Base-by-base conservation (phyloP, 2,113 vertebrate species). In the Amblyopsis rosae region DNA sequence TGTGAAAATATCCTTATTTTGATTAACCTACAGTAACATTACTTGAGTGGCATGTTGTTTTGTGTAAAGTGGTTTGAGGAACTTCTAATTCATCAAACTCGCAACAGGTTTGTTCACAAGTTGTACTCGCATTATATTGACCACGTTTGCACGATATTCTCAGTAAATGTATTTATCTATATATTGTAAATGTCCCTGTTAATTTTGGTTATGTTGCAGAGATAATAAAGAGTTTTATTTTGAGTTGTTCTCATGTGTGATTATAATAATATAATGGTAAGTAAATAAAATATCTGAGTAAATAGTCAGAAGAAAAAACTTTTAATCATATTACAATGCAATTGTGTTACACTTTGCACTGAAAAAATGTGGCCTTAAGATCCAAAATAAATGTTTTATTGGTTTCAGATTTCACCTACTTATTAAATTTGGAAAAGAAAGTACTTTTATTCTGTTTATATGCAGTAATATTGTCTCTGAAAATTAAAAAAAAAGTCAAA, bases 151-250 rank as follows among this genome's bases (percentile, higher is more conserved):
- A 69, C 48, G 11, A 6, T 65, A 63, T 16, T 45, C n/a, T 17
- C 12, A 65, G 69, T 73, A 62, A 82, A 73, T 76, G n/a, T 64
- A 35, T 66, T 70, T 59, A 57, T 47, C 3, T 62, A 47, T 55
- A 57, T 7, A 48, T 80, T 70, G 50, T 79, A 60, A 62, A 72
- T 61, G n/a, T 8, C 16, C 19, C 12, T 69, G 66, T 68, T 59
- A 8, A 76, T 73, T 78, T 82, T 67, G 26, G 26, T 82, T 78
- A 67, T 9, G 41, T 15, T 12, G 8, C 49, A 77, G 57, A 76
- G 49, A 55, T 65, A 80, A 89, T 87, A 85, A 88, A 83, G 69
- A 68, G 75, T 80, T 87, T 72, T 81, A 82, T 88, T 88, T 88
- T 83, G 41, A 47, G 6, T 65, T 60, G 49, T 26, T 50, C 62